phyloP scores from a whole-genome alignment of 2,113 vertebrate genomes.

The Dromaius novaehollandiae region DNA sequence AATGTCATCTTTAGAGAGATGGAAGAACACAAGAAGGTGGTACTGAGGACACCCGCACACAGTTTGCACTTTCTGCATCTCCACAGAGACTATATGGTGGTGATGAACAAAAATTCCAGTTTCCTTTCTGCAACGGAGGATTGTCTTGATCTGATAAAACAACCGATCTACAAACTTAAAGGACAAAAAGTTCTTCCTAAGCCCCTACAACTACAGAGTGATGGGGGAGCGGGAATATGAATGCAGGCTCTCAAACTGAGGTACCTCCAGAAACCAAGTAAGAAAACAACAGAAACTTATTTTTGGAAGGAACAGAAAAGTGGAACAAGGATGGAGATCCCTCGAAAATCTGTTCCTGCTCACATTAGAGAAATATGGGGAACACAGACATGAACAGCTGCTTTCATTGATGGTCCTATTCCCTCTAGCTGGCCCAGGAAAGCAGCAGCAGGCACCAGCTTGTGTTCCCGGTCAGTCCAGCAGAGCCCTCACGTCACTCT shows the following conservation, averaged over 20 bases:
- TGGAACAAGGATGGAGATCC: neutral
- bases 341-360: neutral
- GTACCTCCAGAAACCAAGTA: constrained; percentile 16
- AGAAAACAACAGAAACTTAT: neutral
- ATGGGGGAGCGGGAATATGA: neutral
- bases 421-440: neutral
- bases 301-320: neutral
- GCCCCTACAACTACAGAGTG: neutral
- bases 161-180: neutral
- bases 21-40: neutral
- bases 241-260: too few species aligned
- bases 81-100: neutral
- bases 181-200: neutral
- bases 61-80: neutral
- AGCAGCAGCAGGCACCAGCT: neutral
- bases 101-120: neutral
- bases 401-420: too few species aligned
- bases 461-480: neutral
- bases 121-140: neutral
- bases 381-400: neutral
- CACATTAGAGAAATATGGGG: fast-evolving
- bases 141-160: neutral
- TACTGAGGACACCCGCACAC: neutral
- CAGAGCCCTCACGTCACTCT: neutral
- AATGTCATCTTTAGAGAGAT: neutral